Evolutionary conservation across 2,888 invertebrate genomes (phyloP), one percentile per base, ranked within the genome.

Genomic region (Cheilosia urbana): DNA sequence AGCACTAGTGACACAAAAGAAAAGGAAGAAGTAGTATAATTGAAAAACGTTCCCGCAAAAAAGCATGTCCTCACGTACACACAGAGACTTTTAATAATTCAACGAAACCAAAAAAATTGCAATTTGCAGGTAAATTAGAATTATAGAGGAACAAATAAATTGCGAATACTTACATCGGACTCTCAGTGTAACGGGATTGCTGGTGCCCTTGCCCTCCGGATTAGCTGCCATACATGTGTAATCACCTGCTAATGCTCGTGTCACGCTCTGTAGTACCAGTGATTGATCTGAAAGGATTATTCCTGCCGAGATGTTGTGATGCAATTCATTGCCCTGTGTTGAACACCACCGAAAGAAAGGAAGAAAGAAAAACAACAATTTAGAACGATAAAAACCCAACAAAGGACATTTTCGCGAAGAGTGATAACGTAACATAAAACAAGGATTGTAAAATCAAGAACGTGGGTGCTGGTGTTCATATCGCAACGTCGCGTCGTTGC

Each of bases 141-240:
- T 9, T 30, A 9, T 9, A 9, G 9, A 9, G 9, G 45, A 40
- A 60, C 21, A 15, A 42, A 80, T 65, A 60, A 51, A 66, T 47
- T 55, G 11, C 24, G 71, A 89, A 88, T 91, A 94, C 95, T 95
- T 92, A 96, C 95, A 96, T 94, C 95, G 93, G 88, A 96, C 95
- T 79, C 94, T 93, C 88, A 96, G 92, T 53, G 94, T 94, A 87
- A 96, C 95, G 40, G 95, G 95, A 90, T 96, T 95, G 92, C 96
- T 96, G 66, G 94, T 93, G 87, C 96, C 96, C 89, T 95, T 96
- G 55, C 97, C 97, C 91, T 97, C 97, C 78, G 95, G 95, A 92
- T 97, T 97, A 77, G 96, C 96, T 37, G 97, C 97, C 91, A 96
- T 94, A 91, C 97, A 97, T 73, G 96, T 96, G 93, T 97, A 97